Evolutionary conservation across 2,888 invertebrate species (phyloP), one percentile per base, ranked within the genome.

Genomic region (Volucella bombylans): DNA sequence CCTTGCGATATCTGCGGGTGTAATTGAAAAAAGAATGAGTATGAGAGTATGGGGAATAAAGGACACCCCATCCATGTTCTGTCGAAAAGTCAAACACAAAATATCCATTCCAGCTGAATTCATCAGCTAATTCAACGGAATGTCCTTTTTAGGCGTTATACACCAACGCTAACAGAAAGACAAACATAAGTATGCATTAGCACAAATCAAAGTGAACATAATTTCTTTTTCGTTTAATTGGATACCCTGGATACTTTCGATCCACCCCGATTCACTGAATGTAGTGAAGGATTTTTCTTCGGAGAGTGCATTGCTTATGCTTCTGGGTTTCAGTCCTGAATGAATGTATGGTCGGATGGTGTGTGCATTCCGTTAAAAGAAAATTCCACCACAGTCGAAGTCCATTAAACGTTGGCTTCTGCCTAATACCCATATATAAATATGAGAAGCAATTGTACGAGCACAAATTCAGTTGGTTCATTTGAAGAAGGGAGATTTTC

Each of bases 401-500:
- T 77, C 81, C 81, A 86, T 78, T 86, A 69, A 82, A 82, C 82
- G 82, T 77, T 77, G 77, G 69, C 69, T 62, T 76, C 47, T 73
- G 31, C 62, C 43, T 81, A 81, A 85, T 85, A 59, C 72, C 72
- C 67, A 61, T 76, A 81, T 72, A 85, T 81, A 81, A 72, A 85
- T 81, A 31, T 31, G 31, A 31, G 68, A 81, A 72, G 81, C 85
- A 85, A 85, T 81, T 85, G 81, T 65, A 73, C 82, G 31, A 31
- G 31, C 6, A 31, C 31, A 31, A 31, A 31, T 31, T 6, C 31
- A 31, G 31, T 31, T 31, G 31, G 31, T 31, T 31, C 31, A 82
- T 59, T 82, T 82, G 86, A 86, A 86, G 86, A 77, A 77, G 85
- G 77, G 85, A 81, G 85, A 81, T 85, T 85, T 86, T 86, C 31